A percentile compares a stretch with the other conserved stretches of the same genome.
Evolutionary conservation across 2,797 vertebrate species (phyloP).

Genomic region (Ataeniobius toweri): DNA sequence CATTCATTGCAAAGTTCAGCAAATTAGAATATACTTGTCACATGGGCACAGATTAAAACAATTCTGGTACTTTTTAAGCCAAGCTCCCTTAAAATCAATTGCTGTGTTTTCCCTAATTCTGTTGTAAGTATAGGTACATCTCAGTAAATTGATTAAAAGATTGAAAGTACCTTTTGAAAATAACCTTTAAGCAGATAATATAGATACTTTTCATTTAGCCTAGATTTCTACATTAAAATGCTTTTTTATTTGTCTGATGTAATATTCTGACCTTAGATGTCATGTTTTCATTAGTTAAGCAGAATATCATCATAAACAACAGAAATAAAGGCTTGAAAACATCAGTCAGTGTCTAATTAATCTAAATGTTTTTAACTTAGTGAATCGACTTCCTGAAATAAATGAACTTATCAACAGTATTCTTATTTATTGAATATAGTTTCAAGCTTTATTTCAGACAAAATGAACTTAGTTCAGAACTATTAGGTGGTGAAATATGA

Average conservation of each 20-base stretch:
- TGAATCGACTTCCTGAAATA: not conserved
- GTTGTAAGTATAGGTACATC: too few relatives aligned
- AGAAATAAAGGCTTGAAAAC: not conserved
- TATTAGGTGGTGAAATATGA: too few relatives aligned
- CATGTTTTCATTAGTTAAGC: not conserved
- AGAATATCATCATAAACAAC: not conserved
- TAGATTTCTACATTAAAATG: not conserved
- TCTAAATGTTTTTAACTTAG: not conserved
- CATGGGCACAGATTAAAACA: not conserved
- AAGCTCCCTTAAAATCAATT: not conserved
- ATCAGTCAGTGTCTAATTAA: too few relatives aligned
- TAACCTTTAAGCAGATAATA: not conserved
- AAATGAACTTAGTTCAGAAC: too few relatives aligned
- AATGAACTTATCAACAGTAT: not conserved
- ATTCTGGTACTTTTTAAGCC: not conserved
- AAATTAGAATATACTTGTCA: not conserved
- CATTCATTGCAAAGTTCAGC: not conserved
- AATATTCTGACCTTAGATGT: not conserved
- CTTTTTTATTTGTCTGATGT: not conserved
- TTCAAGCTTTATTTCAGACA: not conserved
- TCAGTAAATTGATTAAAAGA: too few relatives aligned
- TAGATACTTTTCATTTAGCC: not conserved
- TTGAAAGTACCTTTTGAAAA: not conserved
- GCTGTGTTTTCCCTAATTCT: not conserved
- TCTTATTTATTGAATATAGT: not conserved